Percentiles rank a stretch among this genome's conserved stretches.
Evolutionary conservation across 2,113 vertebrate species (phyloP).

Genomic region (Vulpes ferrilata): DNA sequence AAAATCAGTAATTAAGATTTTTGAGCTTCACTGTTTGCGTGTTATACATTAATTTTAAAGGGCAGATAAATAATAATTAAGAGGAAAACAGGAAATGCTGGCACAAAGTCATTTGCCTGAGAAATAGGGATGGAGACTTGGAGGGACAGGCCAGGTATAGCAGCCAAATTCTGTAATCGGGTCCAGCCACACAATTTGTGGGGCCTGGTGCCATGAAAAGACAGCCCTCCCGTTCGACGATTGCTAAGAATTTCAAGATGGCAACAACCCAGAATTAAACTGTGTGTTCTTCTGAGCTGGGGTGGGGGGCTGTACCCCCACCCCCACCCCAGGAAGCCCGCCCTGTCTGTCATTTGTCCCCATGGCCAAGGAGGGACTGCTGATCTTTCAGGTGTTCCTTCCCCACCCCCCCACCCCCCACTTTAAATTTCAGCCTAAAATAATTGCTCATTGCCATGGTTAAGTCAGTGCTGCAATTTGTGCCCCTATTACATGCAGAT

Average conservation of each 20-base stretch:
- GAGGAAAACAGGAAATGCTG: not conserved
- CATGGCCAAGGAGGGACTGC: not conserved
- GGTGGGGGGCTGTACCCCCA: not conserved
- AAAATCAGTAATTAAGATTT: too few species aligned
- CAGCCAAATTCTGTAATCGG: accelerated
- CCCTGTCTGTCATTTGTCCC: too few species aligned
- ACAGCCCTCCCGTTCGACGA: accelerated
- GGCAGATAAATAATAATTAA: not conserved
- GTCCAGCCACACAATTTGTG: not conserved
- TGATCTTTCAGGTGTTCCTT: not conserved
- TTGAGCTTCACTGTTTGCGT: not conserved
- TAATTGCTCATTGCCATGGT: not conserved
- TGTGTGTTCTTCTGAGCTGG: accelerated
- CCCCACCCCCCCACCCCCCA: too few species aligned
- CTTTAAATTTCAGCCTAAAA: slow-evolving; percentile 21
- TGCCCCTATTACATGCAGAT: slow-evolving; percentile 29
- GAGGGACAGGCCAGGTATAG: not conserved
- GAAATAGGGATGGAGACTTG: not conserved
- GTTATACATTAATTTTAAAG: not conserved
- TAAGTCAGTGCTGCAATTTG: not conserved
- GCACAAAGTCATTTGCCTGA: not conserved
- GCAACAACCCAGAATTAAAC: too few species aligned
- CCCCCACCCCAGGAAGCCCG: accelerated
- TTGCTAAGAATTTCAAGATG: not conserved
- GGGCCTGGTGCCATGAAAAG: accelerated